phyloP scores from a whole-genome alignment of 1,140 invertebrate genomes.

The Bradysia coprophila region DNA sequence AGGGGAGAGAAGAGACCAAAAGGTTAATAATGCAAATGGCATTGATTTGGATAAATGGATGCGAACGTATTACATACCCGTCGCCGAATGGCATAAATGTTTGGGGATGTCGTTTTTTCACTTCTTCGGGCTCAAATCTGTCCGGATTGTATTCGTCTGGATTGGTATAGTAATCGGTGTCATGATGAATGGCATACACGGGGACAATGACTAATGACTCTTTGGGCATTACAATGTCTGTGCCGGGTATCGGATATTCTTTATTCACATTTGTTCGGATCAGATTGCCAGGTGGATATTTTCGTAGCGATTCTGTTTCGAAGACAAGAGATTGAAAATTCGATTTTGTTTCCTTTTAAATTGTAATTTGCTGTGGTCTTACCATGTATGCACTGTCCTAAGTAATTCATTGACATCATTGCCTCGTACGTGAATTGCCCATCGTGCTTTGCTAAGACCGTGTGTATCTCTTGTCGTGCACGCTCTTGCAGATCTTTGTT shows the following conservation, averaged over 20 bases:
- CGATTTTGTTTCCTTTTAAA: too few species aligned
- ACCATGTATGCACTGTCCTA: constrained; percentile 32
- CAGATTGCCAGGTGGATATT: constrained; percentile 9
- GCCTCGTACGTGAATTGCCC: constrained; percentile 31
- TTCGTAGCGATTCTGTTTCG: constrained; percentile 15
- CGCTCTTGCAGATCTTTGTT: constrained; percentile 29
- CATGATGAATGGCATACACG: not conserved
- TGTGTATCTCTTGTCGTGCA: constrained; percentile 33
- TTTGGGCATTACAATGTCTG: not conserved
- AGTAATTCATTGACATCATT: constrained; percentile 30
- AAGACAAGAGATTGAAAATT: too few species aligned
- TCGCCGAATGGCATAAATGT: constrained; percentile 48
- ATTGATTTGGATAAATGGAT: too few species aligned
- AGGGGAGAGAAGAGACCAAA: too few species aligned
- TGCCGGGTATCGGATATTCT: not conserved
- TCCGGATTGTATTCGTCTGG: constrained; percentile 38
- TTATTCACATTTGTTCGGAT: not conserved
- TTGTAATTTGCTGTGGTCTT: not conserved
- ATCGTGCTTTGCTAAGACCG: constrained; percentile 21
- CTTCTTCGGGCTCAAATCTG: constrained; percentile 29
- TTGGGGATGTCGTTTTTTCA: constrained; percentile 25
- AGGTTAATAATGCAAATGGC: too few species aligned
- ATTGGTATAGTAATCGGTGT: constrained; percentile 31
- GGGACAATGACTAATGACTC: not conserved
- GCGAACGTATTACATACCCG: too few species aligned